Evolutionary conservation across 1,140 invertebrate species (phyloP).

Genomic region (Drosophila quadrilineata): DNA sequence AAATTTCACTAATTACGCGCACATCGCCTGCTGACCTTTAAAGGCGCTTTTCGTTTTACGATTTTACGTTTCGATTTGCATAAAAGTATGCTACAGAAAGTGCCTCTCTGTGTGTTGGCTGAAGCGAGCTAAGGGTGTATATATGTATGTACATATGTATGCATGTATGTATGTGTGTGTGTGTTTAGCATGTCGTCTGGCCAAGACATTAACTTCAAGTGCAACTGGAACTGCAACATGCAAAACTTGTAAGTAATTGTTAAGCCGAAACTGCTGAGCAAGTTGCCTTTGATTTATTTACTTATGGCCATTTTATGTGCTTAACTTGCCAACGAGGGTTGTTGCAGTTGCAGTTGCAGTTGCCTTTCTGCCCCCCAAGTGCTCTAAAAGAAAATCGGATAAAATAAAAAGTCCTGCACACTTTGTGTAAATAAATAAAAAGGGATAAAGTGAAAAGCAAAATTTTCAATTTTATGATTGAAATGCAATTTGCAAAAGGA

Average conservation of each 20-base stretch:
- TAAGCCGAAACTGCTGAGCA: constrained; percentile 8
- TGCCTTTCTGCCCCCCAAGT: neutral
- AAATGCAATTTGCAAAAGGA: constrained; percentile 25
- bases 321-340: neutral
- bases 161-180: neutral
- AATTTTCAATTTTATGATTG: constrained; percentile 34
- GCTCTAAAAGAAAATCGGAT: no score
- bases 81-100: constrained; percentile 17
- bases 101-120: no score
- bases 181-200: constrained; percentile 8
- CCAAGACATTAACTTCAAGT: constrained; percentile 28
- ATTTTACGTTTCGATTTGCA: constrained; percentile 39
- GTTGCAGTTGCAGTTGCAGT: constrained; percentile 1
- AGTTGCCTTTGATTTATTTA: constrained; percentile 6
- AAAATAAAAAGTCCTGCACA: no score
- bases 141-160: neutral
- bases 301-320: neutral
- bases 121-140: no score
- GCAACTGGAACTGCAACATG: constrained; percentile 11
- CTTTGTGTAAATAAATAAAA: no score
- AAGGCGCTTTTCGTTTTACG: no score
- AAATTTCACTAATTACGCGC: constrained; percentile 76
- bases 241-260: constrained; percentile 21
- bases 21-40: constrained; percentile 50
- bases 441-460: no score